Evolutionary conservation across 2,797 vertebrate genomes (phyloP), one percentile per base, ranked within the genome.

Genomic region (Rhynchonycteris naso): DNA sequence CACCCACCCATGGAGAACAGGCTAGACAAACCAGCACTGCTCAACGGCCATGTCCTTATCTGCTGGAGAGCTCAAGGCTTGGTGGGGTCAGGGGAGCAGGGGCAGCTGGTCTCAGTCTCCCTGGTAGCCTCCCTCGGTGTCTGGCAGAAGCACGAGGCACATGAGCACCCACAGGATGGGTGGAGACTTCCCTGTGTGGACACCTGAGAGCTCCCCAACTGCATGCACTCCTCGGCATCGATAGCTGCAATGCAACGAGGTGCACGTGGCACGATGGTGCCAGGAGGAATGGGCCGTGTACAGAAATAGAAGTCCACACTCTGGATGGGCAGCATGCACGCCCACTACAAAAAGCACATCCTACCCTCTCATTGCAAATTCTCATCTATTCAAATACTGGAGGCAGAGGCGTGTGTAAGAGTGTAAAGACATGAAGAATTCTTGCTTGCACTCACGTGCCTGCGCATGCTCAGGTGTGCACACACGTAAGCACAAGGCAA

Each of bases 361-460:
- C 56, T 24, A 52, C 82, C 50, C 52, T 65, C 90, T 82, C 59
- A 50, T 78, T 94, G 88, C 83, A 69, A 72, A 78, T 83, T 26
- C 66, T 93, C 88, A 65, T 47, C 26, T 21, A 90, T 26, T 47
- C 90, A 91, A 80, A 86, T 19, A 33, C 47, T 35, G 61, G 63
- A 66, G 63, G 63, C 61, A 24, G 47, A 52, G 21, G 30, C 38
- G 24, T 28, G 78, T 61, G 56, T 66, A n/a, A 63, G 65, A 88
- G 47, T 43, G 38, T 43, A 76, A 74, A 24, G 28, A 66, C 21
- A 24, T 12, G 15, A 90, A 92, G 59, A 50, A 71, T 74, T 72
- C 58, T 80, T 47, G 35, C 56, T 22, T 15, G 26, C 10, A 30
- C 0, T 14, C 9, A 22, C 50, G 13, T 2, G 12, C n/a, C 74